Conservation (phyloP, 2,113 vertebrate species). For the Uria lomvia region DNA sequence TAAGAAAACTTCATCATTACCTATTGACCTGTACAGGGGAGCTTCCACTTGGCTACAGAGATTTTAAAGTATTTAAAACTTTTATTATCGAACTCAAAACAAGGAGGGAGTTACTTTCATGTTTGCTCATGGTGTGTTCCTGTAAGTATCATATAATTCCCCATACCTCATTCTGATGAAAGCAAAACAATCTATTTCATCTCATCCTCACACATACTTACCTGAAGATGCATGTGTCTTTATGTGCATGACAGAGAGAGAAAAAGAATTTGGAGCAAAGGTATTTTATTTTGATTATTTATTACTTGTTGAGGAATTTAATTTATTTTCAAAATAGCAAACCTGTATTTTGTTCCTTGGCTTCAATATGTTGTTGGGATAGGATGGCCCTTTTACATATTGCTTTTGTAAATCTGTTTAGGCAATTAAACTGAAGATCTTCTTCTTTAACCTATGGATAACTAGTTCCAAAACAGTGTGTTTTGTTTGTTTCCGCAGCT, state of each 20-base stretch:
- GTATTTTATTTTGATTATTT: not conserved
- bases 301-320: not conserved
- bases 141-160: not conserved
- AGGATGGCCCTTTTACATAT: not conserved
- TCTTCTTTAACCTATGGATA: not conserved
- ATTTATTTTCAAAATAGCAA: not conserved
- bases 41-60: not conserved
- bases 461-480: not conserved
- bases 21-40: not conserved
- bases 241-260: not conserved
- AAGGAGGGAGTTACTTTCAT: not conserved
- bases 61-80: not conserved
- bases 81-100: not conserved
- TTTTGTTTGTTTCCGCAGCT: slow-evolving; percentile 72
- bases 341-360: not conserved
- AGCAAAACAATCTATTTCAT: not conserved
- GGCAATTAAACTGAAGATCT: not conserved
- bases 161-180: not conserved
- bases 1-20: not conserved
- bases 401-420: not conserved
- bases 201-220: not conserved
- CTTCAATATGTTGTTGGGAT: not conserved
- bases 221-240: not conserved
- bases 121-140: not conserved
- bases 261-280: not conserved